phyloP scores from a whole-genome alignment of 2,888 invertebrate species.

The Netelia virgata region DNA sequence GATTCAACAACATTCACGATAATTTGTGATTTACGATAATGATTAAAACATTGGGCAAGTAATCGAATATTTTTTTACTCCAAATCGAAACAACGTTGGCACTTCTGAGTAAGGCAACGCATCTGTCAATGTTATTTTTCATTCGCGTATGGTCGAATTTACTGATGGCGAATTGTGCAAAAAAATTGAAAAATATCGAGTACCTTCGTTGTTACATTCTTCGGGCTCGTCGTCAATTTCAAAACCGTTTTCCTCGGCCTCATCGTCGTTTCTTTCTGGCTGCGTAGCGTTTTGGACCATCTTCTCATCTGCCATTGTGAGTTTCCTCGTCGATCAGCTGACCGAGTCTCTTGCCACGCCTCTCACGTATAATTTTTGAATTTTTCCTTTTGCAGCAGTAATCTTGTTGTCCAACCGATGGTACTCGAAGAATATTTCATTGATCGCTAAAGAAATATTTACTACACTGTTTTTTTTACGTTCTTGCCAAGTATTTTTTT shows the following conservation, averaged over 20 bases:
- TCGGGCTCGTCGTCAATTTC: conserved; percentile 61
- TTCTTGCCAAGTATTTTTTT: not conserved
- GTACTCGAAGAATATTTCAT: conserved; percentile 35
- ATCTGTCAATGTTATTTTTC: conserved; percentile 26
- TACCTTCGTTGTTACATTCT: conserved; percentile 67
- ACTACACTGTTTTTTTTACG: not conserved
- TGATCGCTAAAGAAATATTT: not conserved
- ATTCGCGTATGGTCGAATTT: not conserved
- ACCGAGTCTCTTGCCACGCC: conserved; percentile 52
- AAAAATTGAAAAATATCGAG: not conserved
- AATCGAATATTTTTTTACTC: not conserved
- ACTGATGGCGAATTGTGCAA: conserved; percentile 36
- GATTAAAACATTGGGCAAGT: not conserved
- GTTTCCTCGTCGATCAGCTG: conserved; percentile 60
- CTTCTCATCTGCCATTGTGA: conserved; percentile 77
- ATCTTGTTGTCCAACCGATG: conserved; percentile 34
- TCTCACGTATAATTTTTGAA: conserved; percentile 32
- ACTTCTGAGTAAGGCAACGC: not conserved
- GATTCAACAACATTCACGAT: not conserved
- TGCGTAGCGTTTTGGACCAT: conserved; percentile 78
- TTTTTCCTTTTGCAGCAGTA: not conserved
- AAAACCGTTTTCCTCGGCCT: conserved; percentile 60
- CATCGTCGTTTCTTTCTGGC: conserved; percentile 72
- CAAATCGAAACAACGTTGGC: not conserved
- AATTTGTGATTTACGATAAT: not conserved